phyloP scores from a whole-genome alignment of 2,113 vertebrate species.

The Halichoeres trimaculatus region DNA sequence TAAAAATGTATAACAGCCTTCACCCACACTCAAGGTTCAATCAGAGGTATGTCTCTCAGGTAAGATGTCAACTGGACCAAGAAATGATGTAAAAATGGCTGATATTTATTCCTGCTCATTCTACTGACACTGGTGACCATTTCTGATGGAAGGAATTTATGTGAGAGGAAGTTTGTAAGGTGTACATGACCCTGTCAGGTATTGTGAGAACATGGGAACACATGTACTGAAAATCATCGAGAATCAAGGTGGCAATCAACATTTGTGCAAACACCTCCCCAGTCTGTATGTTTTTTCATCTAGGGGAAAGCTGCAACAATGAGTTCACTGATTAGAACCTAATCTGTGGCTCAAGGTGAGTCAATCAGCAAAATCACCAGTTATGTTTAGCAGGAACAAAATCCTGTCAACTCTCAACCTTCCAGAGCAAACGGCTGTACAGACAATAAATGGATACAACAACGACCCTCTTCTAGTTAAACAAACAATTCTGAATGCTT shows the following conservation, averaged over 20 bases:
- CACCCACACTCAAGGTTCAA: conserved; percentile 89
- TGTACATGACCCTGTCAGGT: conserved; percentile 22
- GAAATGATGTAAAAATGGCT: conserved; percentile 83
- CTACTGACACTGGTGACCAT: conserved; percentile 76
- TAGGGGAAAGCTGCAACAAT: not conserved
- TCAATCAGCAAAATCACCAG: conserved; percentile 18
- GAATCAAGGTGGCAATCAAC: conserved; percentile 18
- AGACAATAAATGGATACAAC: not conserved
- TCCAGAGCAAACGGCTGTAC: no score
- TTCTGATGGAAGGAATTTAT: conserved; percentile 50
- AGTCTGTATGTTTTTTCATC: conserved; percentile 1
- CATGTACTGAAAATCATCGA: conserved; percentile 3
- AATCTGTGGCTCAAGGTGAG: not conserved
- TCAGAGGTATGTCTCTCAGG: conserved; percentile 85
- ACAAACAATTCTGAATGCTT: not conserved
- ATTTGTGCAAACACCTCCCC: not conserved
- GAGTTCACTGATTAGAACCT: conserved; percentile 17
- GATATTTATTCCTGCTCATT: conserved; percentile 81
- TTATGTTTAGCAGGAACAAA: not conserved
- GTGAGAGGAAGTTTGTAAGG: conserved; percentile 3
- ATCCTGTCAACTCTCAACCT: not conserved
- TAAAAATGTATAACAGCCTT: conserved; percentile 92
- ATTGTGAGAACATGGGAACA: not conserved
- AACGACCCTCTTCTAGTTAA: not conserved
- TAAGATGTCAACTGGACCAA: conserved; percentile 83